These are phyloP conservation scores for Caenorhabditis uteleia DNA, from an alignment of 2,888 invertebrate genomes.

Conservation along the genomic window DNA sequence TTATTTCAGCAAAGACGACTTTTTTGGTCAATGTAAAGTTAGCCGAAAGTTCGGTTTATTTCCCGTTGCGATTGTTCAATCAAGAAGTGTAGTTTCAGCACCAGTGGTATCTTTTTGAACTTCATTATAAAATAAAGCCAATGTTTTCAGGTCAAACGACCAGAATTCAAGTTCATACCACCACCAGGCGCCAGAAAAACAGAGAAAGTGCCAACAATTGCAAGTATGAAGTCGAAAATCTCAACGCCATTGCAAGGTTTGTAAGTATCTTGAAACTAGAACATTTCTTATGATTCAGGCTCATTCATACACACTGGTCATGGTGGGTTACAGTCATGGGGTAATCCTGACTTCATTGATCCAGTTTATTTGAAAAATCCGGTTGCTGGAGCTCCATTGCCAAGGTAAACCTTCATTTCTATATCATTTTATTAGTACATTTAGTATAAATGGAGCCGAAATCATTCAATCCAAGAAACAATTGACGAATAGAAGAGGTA, in stretches of 20 bases:
- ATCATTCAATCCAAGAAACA: conserved; percentile 30
- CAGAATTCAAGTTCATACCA: too few relatives aligned
- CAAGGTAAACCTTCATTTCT: conserved; percentile 22
- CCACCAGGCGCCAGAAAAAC: too few relatives aligned
- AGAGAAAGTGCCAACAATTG: conserved; percentile 26
- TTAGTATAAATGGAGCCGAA: conserved; percentile 23
- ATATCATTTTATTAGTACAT: conserved; percentile 19
- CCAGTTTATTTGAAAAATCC: conserved; percentile 66
- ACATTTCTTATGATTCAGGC: conserved; percentile 54
- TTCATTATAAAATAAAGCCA: too few relatives aligned
- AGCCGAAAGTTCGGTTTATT: conserved; percentile 88
- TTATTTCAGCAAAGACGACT: conserved; percentile 74
- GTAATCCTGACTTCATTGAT: conserved; percentile 81
- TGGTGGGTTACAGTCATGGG: conserved; percentile 78
- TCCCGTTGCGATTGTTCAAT: conserved; percentile 74
- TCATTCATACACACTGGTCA: conserved; percentile 82
- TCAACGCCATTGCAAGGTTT: conserved; percentile 27
- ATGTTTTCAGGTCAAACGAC: too few relatives aligned
- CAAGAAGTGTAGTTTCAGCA: too few relatives aligned
- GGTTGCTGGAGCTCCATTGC: conserved; percentile 44
- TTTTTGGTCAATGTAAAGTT: conserved; percentile 92
- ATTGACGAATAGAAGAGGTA: too few relatives aligned
- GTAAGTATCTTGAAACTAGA: too few relatives aligned
- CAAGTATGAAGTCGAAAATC: conserved; percentile 17
- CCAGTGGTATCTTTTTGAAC: too few relatives aligned